Evolutionary conservation across 2,113 vertebrate genomes (phyloP).

Genomic region (Polyodon spathula): DNA sequence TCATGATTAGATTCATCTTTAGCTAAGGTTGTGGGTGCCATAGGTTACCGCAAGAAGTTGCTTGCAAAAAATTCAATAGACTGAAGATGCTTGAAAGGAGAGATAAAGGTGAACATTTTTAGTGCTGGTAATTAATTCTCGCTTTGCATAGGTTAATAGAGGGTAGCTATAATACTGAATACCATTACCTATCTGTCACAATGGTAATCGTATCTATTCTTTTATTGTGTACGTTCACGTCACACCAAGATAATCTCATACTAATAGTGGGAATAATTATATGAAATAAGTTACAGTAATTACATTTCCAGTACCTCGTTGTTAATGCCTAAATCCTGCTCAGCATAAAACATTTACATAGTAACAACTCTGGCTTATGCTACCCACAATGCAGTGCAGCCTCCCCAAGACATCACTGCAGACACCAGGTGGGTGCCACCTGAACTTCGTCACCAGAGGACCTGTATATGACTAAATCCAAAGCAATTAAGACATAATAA

Average conservation of each 20-base stretch:
- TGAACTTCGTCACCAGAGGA: too few relatives aligned
- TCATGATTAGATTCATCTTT: constrained; percentile 5
- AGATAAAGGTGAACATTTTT: constrained; percentile 39
- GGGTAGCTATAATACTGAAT: constrained; percentile 62
- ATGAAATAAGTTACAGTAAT: constrained; percentile 1
- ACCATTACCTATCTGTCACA: constrained; percentile 54
- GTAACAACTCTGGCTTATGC: too few relatives aligned
- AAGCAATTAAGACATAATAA: too few relatives aligned
- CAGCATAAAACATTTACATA: too few relatives aligned
- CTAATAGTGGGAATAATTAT: constrained; percentile 3
- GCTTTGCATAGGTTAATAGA: constrained; percentile 76
- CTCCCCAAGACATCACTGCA: too few relatives aligned
- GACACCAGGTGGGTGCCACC: too few relatives aligned
- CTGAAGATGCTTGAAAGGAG: constrained; percentile 18
- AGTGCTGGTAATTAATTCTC: constrained; percentile 70
- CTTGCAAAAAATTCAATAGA: constrained; percentile 11
- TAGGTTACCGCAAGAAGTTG: constrained; percentile 14
- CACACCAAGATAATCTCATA: constrained; percentile 4
- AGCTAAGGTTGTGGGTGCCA: not conserved
- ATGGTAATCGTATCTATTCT: constrained; percentile 21
- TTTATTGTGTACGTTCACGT: constrained; percentile 7
- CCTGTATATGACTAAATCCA: too few relatives aligned
- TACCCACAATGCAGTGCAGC: too few relatives aligned
- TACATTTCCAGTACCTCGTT: not conserved
- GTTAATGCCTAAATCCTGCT: not conserved